Percentiles rank a stretch among this genome's conserved stretches.
These are phyloP conservation scores for Coregonus suidteri DNA, from an alignment of 2,797 vertebrate species.

Conservation along the genomic window DNA sequence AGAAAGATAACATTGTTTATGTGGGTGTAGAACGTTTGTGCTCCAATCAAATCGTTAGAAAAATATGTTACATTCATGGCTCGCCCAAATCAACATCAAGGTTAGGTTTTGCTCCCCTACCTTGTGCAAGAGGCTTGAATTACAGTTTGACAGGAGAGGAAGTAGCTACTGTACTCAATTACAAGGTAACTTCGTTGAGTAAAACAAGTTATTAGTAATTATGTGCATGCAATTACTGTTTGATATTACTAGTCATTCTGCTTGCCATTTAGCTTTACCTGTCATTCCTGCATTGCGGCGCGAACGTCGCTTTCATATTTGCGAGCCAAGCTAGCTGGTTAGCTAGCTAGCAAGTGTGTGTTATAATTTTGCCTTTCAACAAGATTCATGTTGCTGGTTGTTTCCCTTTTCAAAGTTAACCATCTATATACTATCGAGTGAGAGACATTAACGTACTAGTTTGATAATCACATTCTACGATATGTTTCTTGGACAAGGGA, in stretches of 20 bases:
- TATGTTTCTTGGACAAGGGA: neutral
- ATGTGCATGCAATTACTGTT: neutral
- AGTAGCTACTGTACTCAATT: constrained; percentile 59
- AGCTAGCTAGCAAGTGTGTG: constrained; percentile 4
- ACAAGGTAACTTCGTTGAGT: constrained; percentile 64
- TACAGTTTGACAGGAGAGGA: constrained; percentile 65
- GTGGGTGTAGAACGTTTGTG: constrained; percentile 24
- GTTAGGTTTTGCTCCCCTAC: constrained; percentile 59
- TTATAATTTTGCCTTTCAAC: neutral
- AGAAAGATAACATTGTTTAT: fast-evolving
- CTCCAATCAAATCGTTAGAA: constrained; percentile 53
- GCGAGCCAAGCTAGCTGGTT: constrained; percentile 7
- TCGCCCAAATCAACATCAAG: neutral
- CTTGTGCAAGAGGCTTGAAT: constrained; percentile 46
- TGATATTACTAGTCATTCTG: neutral
- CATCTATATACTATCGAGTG: neutral
- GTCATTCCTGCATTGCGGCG: neutral
- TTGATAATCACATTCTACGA: neutral
- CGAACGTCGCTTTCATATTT: neutral
- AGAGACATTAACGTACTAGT: neutral
- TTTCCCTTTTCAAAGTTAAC: neutral
- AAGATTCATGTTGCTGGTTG: constrained; percentile 27
- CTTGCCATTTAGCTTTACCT: neutral
- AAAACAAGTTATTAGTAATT: constrained; percentile 13
- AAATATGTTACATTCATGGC: constrained; percentile 27